phyloP scores from a whole-genome alignment of 2,113 vertebrate genomes.

The Peromyscus maniculatus region DNA sequence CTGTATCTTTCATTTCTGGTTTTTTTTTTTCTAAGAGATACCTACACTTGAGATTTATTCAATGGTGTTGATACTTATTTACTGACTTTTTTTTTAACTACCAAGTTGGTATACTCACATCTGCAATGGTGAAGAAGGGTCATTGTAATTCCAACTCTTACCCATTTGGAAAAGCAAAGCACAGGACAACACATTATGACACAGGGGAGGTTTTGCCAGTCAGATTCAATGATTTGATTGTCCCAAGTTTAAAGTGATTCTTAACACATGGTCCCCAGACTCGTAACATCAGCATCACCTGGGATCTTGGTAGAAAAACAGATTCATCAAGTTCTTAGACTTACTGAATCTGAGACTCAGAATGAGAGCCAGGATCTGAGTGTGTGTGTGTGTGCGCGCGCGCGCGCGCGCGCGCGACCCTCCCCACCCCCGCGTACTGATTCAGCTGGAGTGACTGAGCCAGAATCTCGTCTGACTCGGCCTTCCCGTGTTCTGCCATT shows the following conservation, averaged over 20 bases:
- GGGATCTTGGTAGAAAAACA: background rate
- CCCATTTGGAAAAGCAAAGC: slow-evolving; percentile 8
- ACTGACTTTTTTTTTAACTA: background rate
- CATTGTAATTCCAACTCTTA: background rate
- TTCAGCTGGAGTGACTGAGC: background rate
- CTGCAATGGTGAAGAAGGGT: slow-evolving; percentile 19
- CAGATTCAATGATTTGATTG: background rate
- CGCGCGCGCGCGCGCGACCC: no score
- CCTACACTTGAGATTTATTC: background rate
- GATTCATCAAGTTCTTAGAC: background rate
- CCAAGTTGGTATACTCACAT: background rate
- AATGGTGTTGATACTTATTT: background rate
- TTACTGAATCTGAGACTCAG: background rate
- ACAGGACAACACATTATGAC: background rate
- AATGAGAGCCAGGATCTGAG: background rate
- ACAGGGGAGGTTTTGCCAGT: background rate
- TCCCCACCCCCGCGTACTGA: no score
- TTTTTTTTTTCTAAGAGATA: slow-evolving; percentile 12
- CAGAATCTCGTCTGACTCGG: background rate
- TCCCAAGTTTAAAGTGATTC: slow-evolving; percentile 19
- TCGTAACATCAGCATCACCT: background rate
- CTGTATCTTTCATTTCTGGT: background rate
- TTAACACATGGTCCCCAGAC: background rate
- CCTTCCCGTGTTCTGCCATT: background rate
- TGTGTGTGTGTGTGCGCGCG: background rate